Conservation (phyloP, 2,888 invertebrate genomes). For the Cynaeus angustus region DNA sequence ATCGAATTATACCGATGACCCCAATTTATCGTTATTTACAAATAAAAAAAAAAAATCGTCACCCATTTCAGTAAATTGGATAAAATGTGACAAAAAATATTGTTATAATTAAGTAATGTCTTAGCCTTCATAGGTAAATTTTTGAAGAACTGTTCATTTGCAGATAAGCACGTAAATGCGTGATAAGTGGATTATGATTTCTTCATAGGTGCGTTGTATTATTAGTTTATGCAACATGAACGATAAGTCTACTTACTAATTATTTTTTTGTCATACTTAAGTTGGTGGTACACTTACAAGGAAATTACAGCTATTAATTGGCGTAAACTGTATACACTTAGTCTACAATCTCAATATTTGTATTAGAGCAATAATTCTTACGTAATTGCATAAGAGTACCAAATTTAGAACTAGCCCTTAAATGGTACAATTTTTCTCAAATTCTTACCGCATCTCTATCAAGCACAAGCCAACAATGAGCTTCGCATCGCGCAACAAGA, state of each 20-base stretch:
- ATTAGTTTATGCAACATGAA: background rate
- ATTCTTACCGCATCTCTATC: slow-evolving; percentile 59
- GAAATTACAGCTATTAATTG: slow-evolving; percentile 32
- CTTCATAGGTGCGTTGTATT: too few relatives aligned
- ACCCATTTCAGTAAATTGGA: too few relatives aligned
- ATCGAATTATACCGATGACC: background rate
- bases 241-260: background rate
- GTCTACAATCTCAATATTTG: slow-evolving; percentile 31
- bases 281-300: background rate
- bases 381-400: too few relatives aligned
- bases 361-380: too few relatives aligned
- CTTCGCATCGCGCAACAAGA: slow-evolving; percentile 77
- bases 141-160: background rate
- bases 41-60: background rate
- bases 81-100: too few relatives aligned
- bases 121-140: background rate
- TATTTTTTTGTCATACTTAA: background rate
- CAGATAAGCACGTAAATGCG: background rate
- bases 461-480: slow-evolving; percentile 72
- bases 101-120: too few relatives aligned
- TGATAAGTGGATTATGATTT: background rate
- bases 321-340: slow-evolving; percentile 37
- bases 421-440: background rate
- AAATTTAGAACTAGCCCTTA: too few relatives aligned
- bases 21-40: background rate